A percentile compares a stretch with the other conserved stretches of the same genome.
Conservation (phyloP, 2,888 invertebrate genomes). For the Auanema sp. region DNA sequence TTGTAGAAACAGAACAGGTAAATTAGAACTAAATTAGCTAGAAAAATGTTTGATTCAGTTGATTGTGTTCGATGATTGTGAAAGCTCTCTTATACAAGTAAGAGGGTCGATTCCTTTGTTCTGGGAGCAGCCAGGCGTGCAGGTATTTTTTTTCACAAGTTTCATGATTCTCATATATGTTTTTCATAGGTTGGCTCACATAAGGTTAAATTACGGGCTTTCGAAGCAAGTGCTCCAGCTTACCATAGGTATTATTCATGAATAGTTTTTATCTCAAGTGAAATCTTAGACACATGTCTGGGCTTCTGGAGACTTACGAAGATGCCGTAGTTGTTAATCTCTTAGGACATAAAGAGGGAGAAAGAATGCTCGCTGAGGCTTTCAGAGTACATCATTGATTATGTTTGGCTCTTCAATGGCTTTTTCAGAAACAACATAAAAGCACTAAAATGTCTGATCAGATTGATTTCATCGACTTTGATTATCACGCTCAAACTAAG, state of each 20-base stretch:
- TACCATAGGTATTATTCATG: slow-evolving; percentile 74
- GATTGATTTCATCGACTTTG: slow-evolving; percentile 86
- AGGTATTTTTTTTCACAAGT: slow-evolving; percentile 19
- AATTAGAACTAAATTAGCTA: too few species aligned
- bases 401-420: not conserved
- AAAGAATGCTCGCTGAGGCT: slow-evolving; percentile 88
- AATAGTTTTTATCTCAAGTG: not conserved
- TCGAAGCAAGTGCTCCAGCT: slow-evolving; percentile 88
- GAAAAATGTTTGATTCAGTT: slow-evolving; percentile 49
- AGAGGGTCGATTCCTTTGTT: slow-evolving; percentile 95
- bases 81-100: slow-evolving; percentile 83
- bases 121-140: slow-evolving; percentile 96
- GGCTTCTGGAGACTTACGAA: slow-evolving; percentile 85
- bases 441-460: slow-evolving; percentile 78
- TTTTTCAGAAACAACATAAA: slow-evolving; percentile 72
- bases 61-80: slow-evolving; percentile 75
- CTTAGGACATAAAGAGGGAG: slow-evolving; percentile 89
- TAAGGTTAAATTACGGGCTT: slow-evolving; percentile 91
- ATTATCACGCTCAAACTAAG: slow-evolving; percentile 67
- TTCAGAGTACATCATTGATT: slow-evolving; percentile 70
- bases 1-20: slow-evolving; percentile 99
- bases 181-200: slow-evolving; percentile 82
- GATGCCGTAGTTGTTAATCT: slow-evolving; percentile 88
- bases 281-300: slow-evolving; percentile 50
- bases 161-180: slow-evolving; percentile 10